phyloP scores from a whole-genome alignment of 2,113 vertebrate genomes.

The Leptodactylus fuscus region DNA sequence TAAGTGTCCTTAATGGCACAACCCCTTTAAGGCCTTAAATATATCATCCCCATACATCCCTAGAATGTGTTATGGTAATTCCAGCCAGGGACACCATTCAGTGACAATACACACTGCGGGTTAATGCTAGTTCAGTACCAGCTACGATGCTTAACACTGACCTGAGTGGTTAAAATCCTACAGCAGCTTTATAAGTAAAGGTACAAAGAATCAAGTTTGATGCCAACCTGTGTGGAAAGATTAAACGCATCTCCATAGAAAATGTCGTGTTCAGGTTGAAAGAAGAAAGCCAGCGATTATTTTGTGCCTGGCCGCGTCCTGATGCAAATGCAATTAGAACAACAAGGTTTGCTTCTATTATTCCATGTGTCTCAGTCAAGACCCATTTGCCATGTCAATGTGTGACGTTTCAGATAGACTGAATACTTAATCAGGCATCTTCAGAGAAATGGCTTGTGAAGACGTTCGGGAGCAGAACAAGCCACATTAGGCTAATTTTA shows the following conservation, averaged over 20 bases:
- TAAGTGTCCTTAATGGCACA: too few species aligned
- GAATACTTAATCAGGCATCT: slow-evolving; percentile 45
- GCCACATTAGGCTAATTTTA: slow-evolving; percentile 4
- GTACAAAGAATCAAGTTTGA: background rate
- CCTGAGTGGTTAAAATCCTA: background rate
- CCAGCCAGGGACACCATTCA: too few species aligned
- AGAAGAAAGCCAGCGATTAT: slow-evolving; percentile 39
- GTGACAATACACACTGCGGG: too few species aligned
- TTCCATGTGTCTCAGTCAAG: slow-evolving; percentile 40
- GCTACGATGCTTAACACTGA: background rate
- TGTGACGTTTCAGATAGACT: slow-evolving; percentile 35
- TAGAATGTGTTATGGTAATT: too few species aligned
- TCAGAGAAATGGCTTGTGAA: slow-evolving; percentile 19
- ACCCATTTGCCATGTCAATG: slow-evolving; percentile 43
- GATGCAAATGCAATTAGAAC: slow-evolving; percentile 55
- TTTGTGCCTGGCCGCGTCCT: slow-evolving; percentile 41
- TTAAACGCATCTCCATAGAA: slow-evolving; percentile 29
- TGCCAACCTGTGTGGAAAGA: slow-evolving; percentile 23
- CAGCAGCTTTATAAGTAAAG: background rate
- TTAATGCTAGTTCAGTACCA: background rate
- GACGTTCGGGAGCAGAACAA: slow-evolving; percentile 1
- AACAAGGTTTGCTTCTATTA: slow-evolving; percentile 40
- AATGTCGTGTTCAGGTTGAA: slow-evolving; percentile 21
- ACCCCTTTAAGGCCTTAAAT: too few species aligned
- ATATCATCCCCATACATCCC: too few species aligned